These are phyloP conservation scores for Pterostichus niger DNA, from an alignment of 2,888 invertebrate genomes.

Conservation along the genomic window DNA sequence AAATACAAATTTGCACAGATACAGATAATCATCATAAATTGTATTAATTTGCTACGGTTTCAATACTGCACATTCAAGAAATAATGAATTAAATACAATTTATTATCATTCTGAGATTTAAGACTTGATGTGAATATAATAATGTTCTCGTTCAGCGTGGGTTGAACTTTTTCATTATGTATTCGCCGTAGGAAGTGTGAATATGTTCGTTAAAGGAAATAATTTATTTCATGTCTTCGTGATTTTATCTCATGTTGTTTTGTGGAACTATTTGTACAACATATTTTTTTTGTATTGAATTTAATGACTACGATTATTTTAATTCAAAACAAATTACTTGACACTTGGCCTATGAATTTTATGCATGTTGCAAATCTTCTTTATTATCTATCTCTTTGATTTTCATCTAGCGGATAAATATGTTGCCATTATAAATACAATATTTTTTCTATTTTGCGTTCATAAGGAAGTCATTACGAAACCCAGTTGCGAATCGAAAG, in stretches of 20 bases:
- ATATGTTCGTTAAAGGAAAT: conserved; percentile 46
- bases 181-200: conserved; percentile 29
- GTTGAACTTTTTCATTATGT: conserved; percentile 10
- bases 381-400: conserved; percentile 16
- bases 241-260: conserved; percentile 28
- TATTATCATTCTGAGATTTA: not conserved
- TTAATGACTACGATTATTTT: conserved; percentile 42
- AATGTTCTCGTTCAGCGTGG: conserved; percentile 12
- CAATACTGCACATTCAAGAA: not conserved
- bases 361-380: conserved; percentile 38
- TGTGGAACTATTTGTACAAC: conserved; percentile 37
- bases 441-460: no score
- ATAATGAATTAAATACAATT: not conserved
- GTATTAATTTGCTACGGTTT: no score
- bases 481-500: no score
- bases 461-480: no score
- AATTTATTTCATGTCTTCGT: conserved; percentile 37
- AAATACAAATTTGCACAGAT: no score
- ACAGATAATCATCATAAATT: no score
- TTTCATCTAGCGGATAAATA: not conserved
- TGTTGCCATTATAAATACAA: no score
- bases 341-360: conserved; percentile 41
- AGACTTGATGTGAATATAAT: conserved; percentile 2
- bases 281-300: conserved; percentile 22
- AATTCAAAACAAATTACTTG: conserved; percentile 46